Evolutionary conservation across 2,797 vertebrate genomes (phyloP).

Genomic region (Dicrostonyx torquatus): DNA sequence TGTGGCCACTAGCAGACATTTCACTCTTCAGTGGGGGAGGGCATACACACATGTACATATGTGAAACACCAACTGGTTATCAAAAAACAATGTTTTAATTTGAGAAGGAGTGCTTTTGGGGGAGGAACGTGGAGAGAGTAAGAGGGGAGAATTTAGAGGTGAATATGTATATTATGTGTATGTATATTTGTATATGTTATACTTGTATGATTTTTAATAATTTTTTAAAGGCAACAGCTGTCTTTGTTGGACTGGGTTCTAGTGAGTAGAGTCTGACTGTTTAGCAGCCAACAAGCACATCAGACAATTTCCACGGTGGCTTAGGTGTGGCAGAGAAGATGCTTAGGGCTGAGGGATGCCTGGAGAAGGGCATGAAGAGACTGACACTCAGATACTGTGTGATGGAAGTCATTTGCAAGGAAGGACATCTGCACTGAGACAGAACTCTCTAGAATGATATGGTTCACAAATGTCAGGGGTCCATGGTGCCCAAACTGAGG

Average conservation of each 20-base stretch:
- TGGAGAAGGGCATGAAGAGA: background rate
- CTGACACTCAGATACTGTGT: background rate
- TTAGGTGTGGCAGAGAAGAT: background rate
- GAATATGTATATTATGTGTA: no score
- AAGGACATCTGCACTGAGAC: background rate
- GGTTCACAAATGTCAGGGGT: background rate
- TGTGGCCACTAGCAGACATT: no score
- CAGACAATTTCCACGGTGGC: background rate
- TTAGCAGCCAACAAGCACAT: background rate
- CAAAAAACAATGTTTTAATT: background rate
- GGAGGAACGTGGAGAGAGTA: background rate
- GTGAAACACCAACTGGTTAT: background rate
- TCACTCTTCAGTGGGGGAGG: background rate
- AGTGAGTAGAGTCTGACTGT: background rate
- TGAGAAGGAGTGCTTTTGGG: background rate
- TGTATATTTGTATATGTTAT: background rate
- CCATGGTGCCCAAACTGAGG: fast-evolving
- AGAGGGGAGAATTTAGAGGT: background rate
- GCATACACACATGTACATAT: background rate
- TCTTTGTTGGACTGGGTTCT: fast-evolving
- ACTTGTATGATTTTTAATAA: background rate
- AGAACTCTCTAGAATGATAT: background rate
- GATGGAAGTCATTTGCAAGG: background rate
- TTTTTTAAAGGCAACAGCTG: background rate
- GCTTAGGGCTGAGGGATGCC: fast-evolving